Evolutionary conservation across 2,797 vertebrate species (phyloP).

Genomic region (Cirrhinus molitorella): DNA sequence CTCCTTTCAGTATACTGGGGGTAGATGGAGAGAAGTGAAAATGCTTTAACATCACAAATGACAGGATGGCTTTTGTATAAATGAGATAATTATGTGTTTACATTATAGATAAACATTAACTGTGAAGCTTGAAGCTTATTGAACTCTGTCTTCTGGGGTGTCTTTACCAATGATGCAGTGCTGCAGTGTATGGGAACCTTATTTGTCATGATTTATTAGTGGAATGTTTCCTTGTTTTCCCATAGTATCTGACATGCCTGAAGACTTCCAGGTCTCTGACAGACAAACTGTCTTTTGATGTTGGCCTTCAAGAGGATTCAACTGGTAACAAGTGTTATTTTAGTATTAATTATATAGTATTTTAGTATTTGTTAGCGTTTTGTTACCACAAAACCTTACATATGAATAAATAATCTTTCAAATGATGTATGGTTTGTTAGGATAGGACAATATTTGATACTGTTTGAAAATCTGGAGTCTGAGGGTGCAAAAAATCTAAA

Average conservation of each 20-base stretch:
- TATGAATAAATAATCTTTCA: no score
- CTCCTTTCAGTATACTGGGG: not conserved
- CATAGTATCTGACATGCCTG: slow-evolving; percentile 96
- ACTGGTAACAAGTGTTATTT: slow-evolving; percentile 79
- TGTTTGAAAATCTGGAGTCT: no score
- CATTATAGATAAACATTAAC: not conserved
- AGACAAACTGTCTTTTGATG: slow-evolving; percentile 99
- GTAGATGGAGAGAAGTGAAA: slow-evolving; percentile 7
- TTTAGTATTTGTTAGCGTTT: no score
- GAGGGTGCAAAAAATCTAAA: no score
- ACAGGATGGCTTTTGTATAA: not conserved
- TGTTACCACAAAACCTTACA: no score
- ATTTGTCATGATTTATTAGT: not conserved
- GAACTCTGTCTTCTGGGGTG: not conserved
- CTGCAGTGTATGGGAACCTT: not conserved
- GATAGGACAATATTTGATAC: no score
- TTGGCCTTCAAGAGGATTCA: slow-evolving; percentile 93
- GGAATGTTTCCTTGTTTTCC: slow-evolving; percentile 28
- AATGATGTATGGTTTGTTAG: no score
- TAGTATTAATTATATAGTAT: not conserved
- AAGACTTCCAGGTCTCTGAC: slow-evolving; percentile 96
- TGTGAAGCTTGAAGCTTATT: not conserved
- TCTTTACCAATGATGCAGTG: not conserved
- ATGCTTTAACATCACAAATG: not conserved
- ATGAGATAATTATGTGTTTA: slow-evolving; percentile 15